Evolutionary conservation across 2,113 vertebrate genomes (phyloP).

Genomic region (Cheilinus undulatus): DNA sequence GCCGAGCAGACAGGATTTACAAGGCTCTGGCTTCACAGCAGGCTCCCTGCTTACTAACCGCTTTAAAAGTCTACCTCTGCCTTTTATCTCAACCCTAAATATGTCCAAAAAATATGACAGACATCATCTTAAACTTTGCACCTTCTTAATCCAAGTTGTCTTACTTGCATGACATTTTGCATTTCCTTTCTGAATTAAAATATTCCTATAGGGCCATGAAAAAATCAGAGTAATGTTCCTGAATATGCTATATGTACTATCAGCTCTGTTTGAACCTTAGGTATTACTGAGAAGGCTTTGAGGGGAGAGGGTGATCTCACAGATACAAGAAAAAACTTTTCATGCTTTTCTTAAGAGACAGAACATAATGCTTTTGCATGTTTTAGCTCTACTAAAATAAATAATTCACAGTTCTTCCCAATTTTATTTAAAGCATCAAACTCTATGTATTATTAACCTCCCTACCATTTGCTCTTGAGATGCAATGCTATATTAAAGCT

Average conservation of each 20-base stretch:
- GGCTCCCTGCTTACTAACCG: constrained; percentile 20
- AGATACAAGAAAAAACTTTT: not conserved
- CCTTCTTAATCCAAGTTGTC: not conserved
- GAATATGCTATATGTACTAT: not conserved
- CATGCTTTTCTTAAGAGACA: not conserved
- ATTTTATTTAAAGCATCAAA: not conserved
- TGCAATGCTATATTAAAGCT: too few relatives aligned
- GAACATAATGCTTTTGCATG: not conserved
- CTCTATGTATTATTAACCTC: not conserved
- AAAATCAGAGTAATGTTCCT: not conserved
- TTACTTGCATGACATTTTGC: not conserved
- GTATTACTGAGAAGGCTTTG: not conserved
- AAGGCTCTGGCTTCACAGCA: constrained; percentile 23
- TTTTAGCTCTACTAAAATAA: not conserved
- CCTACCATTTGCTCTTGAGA: too few relatives aligned
- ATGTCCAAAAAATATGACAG: not conserved
- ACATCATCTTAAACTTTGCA: not conserved
- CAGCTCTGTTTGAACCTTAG: not conserved
- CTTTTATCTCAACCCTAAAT: constrained; percentile 9
- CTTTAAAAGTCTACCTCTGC: constrained; percentile 8
- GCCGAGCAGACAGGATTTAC: constrained; percentile 41
- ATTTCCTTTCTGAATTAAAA: not conserved
- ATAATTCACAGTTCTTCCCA: not conserved
- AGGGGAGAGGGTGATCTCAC: not conserved
- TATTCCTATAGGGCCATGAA: not conserved